Conservation (phyloP, 2,888 invertebrate genomes). For the Trachelus troglodyta region DNA sequence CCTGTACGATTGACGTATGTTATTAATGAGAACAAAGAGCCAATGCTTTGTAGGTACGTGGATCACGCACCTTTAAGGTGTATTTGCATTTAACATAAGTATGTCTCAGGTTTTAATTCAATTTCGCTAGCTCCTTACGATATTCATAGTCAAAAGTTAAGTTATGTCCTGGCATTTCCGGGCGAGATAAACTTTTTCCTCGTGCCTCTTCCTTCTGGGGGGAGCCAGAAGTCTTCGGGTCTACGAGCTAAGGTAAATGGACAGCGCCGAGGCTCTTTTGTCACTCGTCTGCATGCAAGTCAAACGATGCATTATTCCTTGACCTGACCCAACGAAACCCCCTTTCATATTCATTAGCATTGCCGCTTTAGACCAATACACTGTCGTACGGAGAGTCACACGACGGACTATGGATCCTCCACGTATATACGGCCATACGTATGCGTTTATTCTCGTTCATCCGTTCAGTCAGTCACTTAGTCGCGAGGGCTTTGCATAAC, state of each 20-base stretch:
- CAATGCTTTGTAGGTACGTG: background rate
- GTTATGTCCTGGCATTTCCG: background rate
- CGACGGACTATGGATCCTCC: background rate
- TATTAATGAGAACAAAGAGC: background rate
- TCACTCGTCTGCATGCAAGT: conserved; percentile 54
- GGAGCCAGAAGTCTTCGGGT: background rate
- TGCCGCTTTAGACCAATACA: conserved; percentile 38
- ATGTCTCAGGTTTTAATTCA: background rate
- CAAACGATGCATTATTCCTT: conserved; percentile 65
- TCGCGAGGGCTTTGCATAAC: conserved; percentile 11
- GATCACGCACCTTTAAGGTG: background rate
- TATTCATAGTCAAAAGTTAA: background rate
- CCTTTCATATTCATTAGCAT: conserved; percentile 64
- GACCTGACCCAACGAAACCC: conserved; percentile 62
- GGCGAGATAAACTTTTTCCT: background rate
- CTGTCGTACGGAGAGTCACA: conserved; percentile 18
- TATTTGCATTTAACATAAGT: background rate
- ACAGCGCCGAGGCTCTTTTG: conserved; percentile 42
- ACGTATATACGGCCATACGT: background rate
- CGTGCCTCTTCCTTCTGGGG: background rate
- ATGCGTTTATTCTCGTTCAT: background rate
- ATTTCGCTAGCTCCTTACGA: background rate
- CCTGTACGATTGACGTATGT: background rate
- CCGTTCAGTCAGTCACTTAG: background rate
- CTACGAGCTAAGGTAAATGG: conserved; percentile 25